Base-by-base conservation (phyloP, 1,140 invertebrate species). In the Philotrypesis tridentata region DNA sequence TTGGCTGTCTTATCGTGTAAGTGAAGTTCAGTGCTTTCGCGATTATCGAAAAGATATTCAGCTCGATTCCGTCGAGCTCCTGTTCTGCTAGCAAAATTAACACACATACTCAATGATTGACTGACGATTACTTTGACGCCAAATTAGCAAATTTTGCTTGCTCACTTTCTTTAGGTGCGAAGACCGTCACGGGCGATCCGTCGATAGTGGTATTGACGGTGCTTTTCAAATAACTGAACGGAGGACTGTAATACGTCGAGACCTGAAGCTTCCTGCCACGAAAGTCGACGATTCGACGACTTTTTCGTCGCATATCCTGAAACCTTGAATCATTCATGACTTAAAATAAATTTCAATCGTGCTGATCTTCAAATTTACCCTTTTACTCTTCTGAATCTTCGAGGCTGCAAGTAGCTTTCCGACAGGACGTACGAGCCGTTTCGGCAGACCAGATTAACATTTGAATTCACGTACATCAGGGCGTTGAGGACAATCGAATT, bases 11-110 rank as follows among this genome's bases (percentile, higher is more conserved):
- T 29, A 89, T 79, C 0, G 72, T 86, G 86, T 87, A 90, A 17
- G 87, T 87, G 14, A 90, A 90, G 81, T 90, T 89, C 9, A 90
- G 55, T 55, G 83, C 82, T 23, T 89, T 80, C 0, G 89, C 88
- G 8, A 90, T 83, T 0, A 87, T 43, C 12, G 87, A 9, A 70
- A 89, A 89, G 31, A 90, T 37, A 48, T 85, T 65, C 31, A 86
- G 29, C 25, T 90, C 89, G 27, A 89, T 78, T 8, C 89, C 88
- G 48, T 90, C 88, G 23, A 82, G 70, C 72, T 88, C 87, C n/a
- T 25, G 23, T n/a, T 87, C 85, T 88, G 14, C 11, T n/a, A n/a
- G n/a, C n/a, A n/a, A 73, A 73, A 61, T 55, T 7, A 9, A 21
- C 17, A 77, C 21, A 68, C 79, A 6, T 9, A n/a, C n/a, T n/a